Conservation (phyloP, 2,797 vertebrate genomes). For the Semaprochilodus insignis region DNA sequence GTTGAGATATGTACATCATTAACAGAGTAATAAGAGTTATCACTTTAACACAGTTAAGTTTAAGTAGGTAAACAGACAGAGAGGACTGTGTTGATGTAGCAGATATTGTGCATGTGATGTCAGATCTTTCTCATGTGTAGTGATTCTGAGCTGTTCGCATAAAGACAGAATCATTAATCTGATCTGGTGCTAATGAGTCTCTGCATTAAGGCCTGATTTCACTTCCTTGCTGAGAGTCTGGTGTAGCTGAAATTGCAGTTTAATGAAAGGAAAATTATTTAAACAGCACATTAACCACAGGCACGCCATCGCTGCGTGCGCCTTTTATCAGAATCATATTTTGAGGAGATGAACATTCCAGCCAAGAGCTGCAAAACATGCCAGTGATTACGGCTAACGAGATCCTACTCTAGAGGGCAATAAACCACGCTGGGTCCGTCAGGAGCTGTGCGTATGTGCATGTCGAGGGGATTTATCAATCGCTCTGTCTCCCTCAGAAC, state of each 20-base stretch:
- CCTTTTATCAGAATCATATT: slow-evolving; percentile 65
- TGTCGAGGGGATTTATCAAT: slow-evolving; percentile 17
- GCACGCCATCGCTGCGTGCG: slow-evolving; percentile 46
- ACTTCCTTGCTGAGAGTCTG: slow-evolving; percentile 1
- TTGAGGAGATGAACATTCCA: slow-evolving; percentile 63
- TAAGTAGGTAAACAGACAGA: not conserved
- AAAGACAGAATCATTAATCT: not conserved
- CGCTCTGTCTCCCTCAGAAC: not conserved
- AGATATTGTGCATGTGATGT: not conserved
- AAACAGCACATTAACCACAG: slow-evolving; percentile 51
- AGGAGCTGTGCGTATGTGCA: slow-evolving; percentile 44
- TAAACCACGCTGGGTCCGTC: slow-evolving; percentile 13
- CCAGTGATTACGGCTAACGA: slow-evolving; percentile 56
- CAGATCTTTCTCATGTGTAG: not conserved
- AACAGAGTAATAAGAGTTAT: too few relatives aligned
- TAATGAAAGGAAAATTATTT: slow-evolving; percentile 61
- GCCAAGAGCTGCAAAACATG: slow-evolving; percentile 61
- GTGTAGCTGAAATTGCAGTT: slow-evolving; percentile 58
- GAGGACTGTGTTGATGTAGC: not conserved
- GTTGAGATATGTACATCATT: too few relatives aligned
- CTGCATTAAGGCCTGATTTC: not conserved
- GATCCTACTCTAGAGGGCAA: slow-evolving; percentile 3
- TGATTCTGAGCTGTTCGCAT: not conserved
- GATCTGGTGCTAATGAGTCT: not conserved
- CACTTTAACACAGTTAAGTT: too few relatives aligned